Conservation (phyloP, 2,888 invertebrate species). For the Caenorhabditis becei region DNA sequence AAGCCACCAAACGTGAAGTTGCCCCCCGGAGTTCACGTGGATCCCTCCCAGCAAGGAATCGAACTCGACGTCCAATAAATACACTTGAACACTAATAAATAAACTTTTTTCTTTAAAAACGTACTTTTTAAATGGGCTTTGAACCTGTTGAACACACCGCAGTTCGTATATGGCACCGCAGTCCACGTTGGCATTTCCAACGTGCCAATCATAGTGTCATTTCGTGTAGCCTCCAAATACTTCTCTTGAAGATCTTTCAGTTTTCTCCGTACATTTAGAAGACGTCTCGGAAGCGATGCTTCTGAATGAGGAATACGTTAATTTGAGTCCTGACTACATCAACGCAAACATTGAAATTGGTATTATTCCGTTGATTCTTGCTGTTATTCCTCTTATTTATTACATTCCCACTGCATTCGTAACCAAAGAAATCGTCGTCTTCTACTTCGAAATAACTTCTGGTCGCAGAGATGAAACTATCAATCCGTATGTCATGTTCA, state of each 20-base stretch:
- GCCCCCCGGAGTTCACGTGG: constrained; percentile 25
- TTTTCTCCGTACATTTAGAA: no score
- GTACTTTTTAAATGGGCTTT: background rate
- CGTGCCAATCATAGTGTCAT: background rate
- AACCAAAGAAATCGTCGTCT: background rate
- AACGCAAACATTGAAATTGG: background rate
- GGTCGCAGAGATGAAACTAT: background rate
- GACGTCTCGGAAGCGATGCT: no score
- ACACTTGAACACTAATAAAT: background rate
- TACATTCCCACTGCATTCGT: background rate
- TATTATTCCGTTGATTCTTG: background rate
- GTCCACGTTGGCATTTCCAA: background rate
- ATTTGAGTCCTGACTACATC: background rate
- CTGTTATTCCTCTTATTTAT: background rate
- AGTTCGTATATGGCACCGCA: no score
- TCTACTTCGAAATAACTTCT: background rate
- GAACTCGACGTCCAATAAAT: background rate
- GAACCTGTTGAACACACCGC: no score
- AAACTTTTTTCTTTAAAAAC: background rate
- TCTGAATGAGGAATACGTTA: background rate
- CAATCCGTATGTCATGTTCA: background rate
- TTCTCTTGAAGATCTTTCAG: no score
- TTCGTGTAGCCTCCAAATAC: background rate
- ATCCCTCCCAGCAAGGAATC: background rate
- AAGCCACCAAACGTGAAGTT: background rate